A percentile compares a stretch with the other conserved stretches of the same genome.
Conservation (phyloP, 2,888 invertebrate genomes). For the Linyphia triangularis region DNA sequence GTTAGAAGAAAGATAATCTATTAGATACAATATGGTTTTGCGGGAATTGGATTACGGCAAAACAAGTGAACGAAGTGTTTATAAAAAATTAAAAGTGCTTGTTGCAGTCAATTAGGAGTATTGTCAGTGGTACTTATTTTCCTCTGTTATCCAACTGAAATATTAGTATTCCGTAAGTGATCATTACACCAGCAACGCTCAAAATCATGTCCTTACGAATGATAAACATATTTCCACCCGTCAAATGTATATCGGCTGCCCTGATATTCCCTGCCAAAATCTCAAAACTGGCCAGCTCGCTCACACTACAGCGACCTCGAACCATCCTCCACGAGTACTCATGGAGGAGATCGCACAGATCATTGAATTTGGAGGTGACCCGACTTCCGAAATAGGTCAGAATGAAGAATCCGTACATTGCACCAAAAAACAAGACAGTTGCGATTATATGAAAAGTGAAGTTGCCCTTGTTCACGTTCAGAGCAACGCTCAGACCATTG, state of each 20-base stretch:
- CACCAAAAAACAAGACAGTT: not conserved
- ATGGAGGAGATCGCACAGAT: not conserved
- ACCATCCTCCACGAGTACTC: not conserved
- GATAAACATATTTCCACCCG: constrained; percentile 50
- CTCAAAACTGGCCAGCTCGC: constrained; percentile 3
- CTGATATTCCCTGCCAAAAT: constrained; percentile 21
- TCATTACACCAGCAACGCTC: constrained; percentile 21
- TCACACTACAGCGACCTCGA: not conserved
- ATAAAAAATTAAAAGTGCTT: too few species aligned
- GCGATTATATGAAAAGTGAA: not conserved
- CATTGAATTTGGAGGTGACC: not conserved
- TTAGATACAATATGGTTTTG: too few species aligned
- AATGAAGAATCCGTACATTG: not conserved
- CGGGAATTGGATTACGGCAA: too few species aligned
- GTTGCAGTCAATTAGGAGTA: too few species aligned
- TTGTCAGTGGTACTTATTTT: too few species aligned
- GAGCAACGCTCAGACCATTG: not conserved
- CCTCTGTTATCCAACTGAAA: constrained; percentile 61
- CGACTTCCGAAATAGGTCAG: constrained; percentile 9
- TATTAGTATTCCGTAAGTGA: constrained; percentile 49
- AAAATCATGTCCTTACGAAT: constrained; percentile 37
- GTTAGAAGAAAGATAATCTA: too few species aligned
- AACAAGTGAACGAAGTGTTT: too few species aligned
- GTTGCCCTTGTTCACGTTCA: not conserved
- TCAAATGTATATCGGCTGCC: constrained; percentile 14